Conservation (phyloP, 2,113 vertebrate genomes). For the Nothoprocta perdicaria region DNA sequence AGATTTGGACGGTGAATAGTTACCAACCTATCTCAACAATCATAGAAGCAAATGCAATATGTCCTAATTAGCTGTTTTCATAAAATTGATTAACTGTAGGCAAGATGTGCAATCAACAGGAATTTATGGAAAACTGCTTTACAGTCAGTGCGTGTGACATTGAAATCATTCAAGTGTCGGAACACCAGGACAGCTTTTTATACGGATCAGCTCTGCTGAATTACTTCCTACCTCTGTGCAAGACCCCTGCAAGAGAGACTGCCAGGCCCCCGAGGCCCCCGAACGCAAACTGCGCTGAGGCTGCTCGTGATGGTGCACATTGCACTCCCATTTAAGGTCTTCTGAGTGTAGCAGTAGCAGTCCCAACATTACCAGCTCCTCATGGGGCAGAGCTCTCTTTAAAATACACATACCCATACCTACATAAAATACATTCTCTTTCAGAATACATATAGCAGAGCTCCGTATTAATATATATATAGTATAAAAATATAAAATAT, state of each 20-base stretch:
- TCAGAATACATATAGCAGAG: neutral
- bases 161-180: neutral
- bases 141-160: neutral
- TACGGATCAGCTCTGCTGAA: accelerated
- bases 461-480: neutral
- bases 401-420: neutral
- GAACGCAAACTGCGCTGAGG: neutral
- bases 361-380: no score
- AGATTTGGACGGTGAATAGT: neutral
- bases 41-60: neutral
- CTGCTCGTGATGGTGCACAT: no score
- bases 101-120: neutral
- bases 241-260: accelerated
- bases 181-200: neutral
- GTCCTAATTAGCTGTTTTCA: neutral
- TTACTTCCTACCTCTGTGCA: accelerated
- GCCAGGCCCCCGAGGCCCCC: no score
- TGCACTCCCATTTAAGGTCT: no score
- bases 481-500: slow-evolving; percentile 2
- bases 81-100: neutral
- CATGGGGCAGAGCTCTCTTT: neutral
- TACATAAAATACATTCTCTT: neutral
- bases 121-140: neutral
- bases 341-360: no score
- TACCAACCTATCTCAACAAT: neutral